Base-by-base conservation (phyloP, 2,797 vertebrate genomes). In the Crocidura indochinensis region DNA sequence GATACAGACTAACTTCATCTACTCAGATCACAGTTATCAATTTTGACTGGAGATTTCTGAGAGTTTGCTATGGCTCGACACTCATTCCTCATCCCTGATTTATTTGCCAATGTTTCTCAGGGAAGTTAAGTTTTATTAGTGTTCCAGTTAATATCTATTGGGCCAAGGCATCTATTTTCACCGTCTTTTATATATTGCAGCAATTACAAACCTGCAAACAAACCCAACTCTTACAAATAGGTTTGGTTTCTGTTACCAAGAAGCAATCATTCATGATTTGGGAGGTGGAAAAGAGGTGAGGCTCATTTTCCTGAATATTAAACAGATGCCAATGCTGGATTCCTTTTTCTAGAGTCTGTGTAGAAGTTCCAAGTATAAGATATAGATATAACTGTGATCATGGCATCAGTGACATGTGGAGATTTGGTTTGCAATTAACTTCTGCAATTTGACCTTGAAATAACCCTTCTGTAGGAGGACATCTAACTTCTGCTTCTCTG, bases 231-330 rank as follows among this genome's bases (percentile, higher is more conserved):
- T 62, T 67, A 8, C 12, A 90, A 75, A 71, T 31, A 65, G n/a
- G 8, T 68, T 93, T 84, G 19, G 27, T 78, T 76, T 83, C 47
- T 83, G 29, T 79, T 74, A 76, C 49, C 29, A 85, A 64, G 44
- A 65, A 26, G 6, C 46, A 62, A 4, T 85, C 29, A 2, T 44
- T 84, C 31, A 86, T 88, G 77, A 80, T 51, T 73, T 56, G 5
- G 47, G 46, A 73, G 0, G 29, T 4, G 0, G 49, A 75, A 90
- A 83, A 9, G 60, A 78, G 14, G 14, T 10, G 6, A 24, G 27
- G 4, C 2, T 19, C 20, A 73, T 83, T 72, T 49, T 64, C 60
- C 14, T 72, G 24, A 75, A 75, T 19, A 79, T 85, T 2, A 27
- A 76, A 68, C 6, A 80, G 19, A 53, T 68, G 5, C 64, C n/a